Conservation (phyloP, 2,113 vertebrate species). For the Ellobius talpinus region DNA sequence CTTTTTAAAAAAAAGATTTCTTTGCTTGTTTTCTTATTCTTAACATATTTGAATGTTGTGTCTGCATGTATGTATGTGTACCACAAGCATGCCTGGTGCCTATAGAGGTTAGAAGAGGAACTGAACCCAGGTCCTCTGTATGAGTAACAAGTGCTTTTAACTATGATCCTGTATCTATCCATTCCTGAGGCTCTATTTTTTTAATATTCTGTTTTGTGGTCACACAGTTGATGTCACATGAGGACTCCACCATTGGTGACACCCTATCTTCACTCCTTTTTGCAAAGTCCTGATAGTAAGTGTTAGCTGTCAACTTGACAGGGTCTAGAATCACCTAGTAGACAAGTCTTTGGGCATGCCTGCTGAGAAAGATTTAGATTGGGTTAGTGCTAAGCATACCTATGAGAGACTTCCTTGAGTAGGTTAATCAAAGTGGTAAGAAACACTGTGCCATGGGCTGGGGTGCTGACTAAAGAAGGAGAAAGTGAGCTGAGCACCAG, state of each 20-base stretch:
- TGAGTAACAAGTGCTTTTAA: background rate
- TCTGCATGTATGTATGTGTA: background rate
- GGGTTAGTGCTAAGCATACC: background rate
- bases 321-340: background rate
- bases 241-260: background rate
- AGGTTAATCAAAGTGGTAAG: background rate
- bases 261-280: too few relatives aligned
- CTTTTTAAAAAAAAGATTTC: background rate
- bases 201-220: background rate
- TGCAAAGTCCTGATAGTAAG: background rate
- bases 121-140: background rate
- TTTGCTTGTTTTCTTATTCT: background rate
- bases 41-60: background rate
- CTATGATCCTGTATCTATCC: background rate
- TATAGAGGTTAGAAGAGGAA: background rate
- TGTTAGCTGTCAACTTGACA: background rate
- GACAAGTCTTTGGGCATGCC: background rate
- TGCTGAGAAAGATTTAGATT: background rate
- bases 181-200: background rate
- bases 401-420: background rate
- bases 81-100: background rate
- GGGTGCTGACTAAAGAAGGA: too few relatives aligned
- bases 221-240: background rate
- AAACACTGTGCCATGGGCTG: background rate
- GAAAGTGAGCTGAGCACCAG: background rate